These are phyloP conservation scores for Trilocha varians DNA, from an alignment of 2,888 invertebrate species.

Conservation along the genomic window DNA sequence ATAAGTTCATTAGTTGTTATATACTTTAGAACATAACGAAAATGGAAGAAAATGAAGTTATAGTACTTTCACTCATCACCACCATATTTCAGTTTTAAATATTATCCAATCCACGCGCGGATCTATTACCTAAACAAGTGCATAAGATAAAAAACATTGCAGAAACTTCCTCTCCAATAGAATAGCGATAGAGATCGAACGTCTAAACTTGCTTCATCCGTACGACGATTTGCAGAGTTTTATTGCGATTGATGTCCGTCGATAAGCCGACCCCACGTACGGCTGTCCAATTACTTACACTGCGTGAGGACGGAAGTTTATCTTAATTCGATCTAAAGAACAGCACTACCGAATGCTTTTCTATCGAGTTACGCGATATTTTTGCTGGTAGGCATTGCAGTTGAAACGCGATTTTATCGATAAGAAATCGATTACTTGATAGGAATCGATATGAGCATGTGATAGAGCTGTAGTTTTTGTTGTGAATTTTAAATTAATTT, in stretches of 20 bases:
- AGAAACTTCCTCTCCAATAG: not conserved
- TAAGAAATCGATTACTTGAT: conserved; percentile 16
- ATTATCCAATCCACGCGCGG: too few species aligned
- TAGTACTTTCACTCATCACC: too few species aligned
- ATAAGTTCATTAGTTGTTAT: too few species aligned
- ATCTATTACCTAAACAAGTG: too few species aligned
- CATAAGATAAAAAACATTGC: not conserved
- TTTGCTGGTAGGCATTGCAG: conserved; percentile 35
- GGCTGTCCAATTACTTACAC: conserved; percentile 65
- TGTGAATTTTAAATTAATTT: too few species aligned
- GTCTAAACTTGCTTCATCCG: not conserved
- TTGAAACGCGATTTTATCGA: conserved; percentile 40
- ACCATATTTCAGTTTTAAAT: too few species aligned
- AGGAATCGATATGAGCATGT: not conserved
- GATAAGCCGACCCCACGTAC: conserved; percentile 45
- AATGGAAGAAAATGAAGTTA: too few species aligned
- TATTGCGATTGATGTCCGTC: conserved; percentile 60
- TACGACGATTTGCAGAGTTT: conserved; percentile 36
- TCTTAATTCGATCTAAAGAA: conserved; percentile 64
- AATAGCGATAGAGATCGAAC: not conserved
- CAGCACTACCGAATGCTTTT: conserved; percentile 12
- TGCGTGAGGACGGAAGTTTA: conserved; percentile 41
- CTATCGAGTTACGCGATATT: conserved; percentile 1
- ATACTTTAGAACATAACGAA: too few species aligned
- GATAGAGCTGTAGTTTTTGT: not conserved